Evolutionary conservation across 1,140 invertebrate species (phyloP), one percentile per base, ranked within the genome.

Genomic region (Aphis gossypii): DNA sequence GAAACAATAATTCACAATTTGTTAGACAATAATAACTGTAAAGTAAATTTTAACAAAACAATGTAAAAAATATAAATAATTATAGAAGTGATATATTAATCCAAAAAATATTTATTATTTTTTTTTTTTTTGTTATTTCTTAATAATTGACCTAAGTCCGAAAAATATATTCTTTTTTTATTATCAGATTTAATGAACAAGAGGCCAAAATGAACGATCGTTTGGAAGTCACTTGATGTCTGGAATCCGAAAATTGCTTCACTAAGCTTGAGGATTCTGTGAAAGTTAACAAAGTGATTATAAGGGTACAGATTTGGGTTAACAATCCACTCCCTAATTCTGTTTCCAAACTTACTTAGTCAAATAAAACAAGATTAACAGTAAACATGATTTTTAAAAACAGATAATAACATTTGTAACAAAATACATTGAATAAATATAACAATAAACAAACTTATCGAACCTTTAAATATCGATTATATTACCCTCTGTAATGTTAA

Each of bases 241-340:
- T 44, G 41, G 46, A 86, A 86, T 46, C 21, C 25, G 8, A 86
- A 41, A 41, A 86, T 4, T 86, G 21, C 41, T 1, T n/a, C 30
- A 76, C 30, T 4, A 76, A 35, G 60, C 60, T 76, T 20, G 60
- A 76, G 60, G 1, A 76, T 76, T 76, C 5, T 4, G 5, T n/a
- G n/a, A 86, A 86, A 86, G 23, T 86, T 86, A 8, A 3, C 83
- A 86, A 86, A 86, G 83, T 44, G 25, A 86, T 86, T 86, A 44
- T 25, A 41, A 86, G 41, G 83, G 41, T 86, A 86, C 25, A 86
- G 83, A 46, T 86, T 25, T 8, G 11, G 8, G 23, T 41, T 25
- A 86, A 86, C 23, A 44, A 20, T 86, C 83, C 23, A 46, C 25
- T 86, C 25, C 46, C 18, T 86, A 86, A 86, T 25, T 86, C 21